phyloP scores from a whole-genome alignment of 35 echinoderm and acorn worm genomes.

The Hemicentrotus pulcherrimus region DNA sequence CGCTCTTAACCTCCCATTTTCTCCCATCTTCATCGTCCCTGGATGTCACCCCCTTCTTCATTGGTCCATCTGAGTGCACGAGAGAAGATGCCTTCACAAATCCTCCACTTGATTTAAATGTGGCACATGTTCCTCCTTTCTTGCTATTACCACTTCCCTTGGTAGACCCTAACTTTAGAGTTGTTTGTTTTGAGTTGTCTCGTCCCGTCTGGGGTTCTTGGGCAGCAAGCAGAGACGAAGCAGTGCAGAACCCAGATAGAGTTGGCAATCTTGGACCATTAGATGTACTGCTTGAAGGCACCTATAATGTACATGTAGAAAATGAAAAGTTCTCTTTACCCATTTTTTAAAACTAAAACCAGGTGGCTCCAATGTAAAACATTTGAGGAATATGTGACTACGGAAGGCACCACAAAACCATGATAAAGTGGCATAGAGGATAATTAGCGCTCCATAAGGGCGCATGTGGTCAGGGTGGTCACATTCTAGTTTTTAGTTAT shows the following conservation, averaged over 20 bases:
- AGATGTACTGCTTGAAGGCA: neutral
- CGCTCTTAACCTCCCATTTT: neutral
- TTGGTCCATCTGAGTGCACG: neutral
- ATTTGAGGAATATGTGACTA: too few species aligned
- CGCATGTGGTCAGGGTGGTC: too few species aligned
- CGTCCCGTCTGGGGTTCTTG: neutral
- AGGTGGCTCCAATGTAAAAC: too few species aligned
- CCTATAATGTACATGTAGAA: neutral
- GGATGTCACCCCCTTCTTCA: neutral
- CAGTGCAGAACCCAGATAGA: conserved; percentile 65
- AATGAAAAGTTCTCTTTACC: neutral
- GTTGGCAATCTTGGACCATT: neutral
- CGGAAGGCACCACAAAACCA: too few species aligned
- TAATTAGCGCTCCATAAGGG: too few species aligned
- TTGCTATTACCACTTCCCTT: neutral
- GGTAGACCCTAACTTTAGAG: neutral
- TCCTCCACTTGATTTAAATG: neutral
- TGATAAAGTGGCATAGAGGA: too few species aligned
- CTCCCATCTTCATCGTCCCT: neutral
- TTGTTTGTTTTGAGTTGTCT: neutral
- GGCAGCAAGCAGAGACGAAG: conserved; percentile 55
- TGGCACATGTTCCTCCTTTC: neutral
- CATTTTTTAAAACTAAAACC: too few species aligned
- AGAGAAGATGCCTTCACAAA: conserved; percentile 19
- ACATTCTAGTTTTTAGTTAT: too few species aligned